Conservation (phyloP, 2,113 vertebrate genomes). For the Nycticorax nycticorax region DNA sequence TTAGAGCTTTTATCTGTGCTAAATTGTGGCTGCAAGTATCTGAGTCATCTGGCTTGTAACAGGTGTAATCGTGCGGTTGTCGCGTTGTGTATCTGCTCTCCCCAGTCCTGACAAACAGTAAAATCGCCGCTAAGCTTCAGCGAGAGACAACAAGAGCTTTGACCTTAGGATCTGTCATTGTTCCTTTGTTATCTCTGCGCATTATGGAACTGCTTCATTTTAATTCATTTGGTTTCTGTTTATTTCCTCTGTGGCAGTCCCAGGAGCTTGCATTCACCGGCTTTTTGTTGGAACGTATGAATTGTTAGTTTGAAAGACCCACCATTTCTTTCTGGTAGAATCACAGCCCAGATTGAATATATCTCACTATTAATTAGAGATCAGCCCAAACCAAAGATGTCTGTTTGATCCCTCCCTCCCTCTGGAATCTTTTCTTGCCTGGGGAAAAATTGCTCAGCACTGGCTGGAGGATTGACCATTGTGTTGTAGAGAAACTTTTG, state of each 20-base stretch:
- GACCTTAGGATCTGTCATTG: slow-evolving; percentile 44
- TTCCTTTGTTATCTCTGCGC: slow-evolving; percentile 1
- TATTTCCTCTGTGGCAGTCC: slow-evolving; percentile 2
- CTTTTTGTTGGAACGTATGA: not conserved
- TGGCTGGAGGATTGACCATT: slow-evolving; percentile 38
- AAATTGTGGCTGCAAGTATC: not conserved
- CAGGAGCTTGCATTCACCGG: not conserved
- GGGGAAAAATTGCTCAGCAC: not conserved
- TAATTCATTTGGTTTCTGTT: slow-evolving; percentile 14
- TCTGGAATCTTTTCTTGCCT: slow-evolving; percentile 44
- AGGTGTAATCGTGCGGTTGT: not conserved
- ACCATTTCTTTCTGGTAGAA: not conserved
- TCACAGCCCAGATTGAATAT: not conserved
- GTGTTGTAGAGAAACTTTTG: not conserved
- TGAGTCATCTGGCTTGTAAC: slow-evolving; percentile 4
- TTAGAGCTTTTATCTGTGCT: slow-evolving; percentile 10
- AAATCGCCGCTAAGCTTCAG: not conserved
- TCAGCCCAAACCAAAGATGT: not conserved
- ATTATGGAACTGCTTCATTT: slow-evolving; percentile 5
- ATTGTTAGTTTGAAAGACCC: not conserved
- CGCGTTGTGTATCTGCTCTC: not conserved
- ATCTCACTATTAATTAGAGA: slow-evolving; percentile 37
- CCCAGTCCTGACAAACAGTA: not conserved
- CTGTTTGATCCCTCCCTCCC: slow-evolving; percentile 24
- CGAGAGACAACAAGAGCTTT: not conserved